Evolutionary conservation across 2,113 vertebrate genomes (phyloP), one percentile per base, ranked within the genome.

Genomic region (Coreoperca whiteheadi): DNA sequence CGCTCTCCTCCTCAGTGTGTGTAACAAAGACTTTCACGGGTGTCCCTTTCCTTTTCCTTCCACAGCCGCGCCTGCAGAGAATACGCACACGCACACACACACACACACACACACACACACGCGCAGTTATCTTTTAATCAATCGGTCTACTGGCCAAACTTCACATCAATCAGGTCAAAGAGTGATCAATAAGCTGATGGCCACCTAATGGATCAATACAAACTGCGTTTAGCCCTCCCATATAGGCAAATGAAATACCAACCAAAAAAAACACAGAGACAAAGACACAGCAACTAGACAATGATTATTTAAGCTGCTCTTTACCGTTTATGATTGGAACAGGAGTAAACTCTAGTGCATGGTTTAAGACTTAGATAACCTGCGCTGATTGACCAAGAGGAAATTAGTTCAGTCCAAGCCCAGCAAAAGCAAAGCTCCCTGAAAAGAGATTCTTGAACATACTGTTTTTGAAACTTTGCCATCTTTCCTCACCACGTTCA

Each of bases 1-100:
- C 83, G 67, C 90, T 93, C 88, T 96, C 96, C 66, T 95, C 94
- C 50, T 96, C 95, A 8, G 93, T 91, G 81, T 95, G 91, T 57
- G 94, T 92, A 77, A 95, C 90, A 84, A 96, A 96, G 66, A 96
- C 94, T 93, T 96, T 96, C 51, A 96, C 92, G 0, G 96, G 96
- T 28, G 95, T 96, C 53, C 95, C 95, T 91, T 96, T 96, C 83
- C 96, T 92, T 87, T 96, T 96, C 73, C 95, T 94, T 75, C 95
- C 95, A 93, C 94, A 96, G 51, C 95, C 95, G 7, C 95, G 95
- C 72, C 95, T 96, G 89, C 56, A 85, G 75, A 87, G 79, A 82
- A 88, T 43, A 88, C 84, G 88, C 74, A 89, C 56, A 88, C 51
- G 85, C 69, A 71, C 57, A 90, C 81, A 91, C 70, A 87, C 48